Evolutionary conservation across 2,888 invertebrate species (phyloP).

Genomic region (Folsomia manolachei): DNA sequence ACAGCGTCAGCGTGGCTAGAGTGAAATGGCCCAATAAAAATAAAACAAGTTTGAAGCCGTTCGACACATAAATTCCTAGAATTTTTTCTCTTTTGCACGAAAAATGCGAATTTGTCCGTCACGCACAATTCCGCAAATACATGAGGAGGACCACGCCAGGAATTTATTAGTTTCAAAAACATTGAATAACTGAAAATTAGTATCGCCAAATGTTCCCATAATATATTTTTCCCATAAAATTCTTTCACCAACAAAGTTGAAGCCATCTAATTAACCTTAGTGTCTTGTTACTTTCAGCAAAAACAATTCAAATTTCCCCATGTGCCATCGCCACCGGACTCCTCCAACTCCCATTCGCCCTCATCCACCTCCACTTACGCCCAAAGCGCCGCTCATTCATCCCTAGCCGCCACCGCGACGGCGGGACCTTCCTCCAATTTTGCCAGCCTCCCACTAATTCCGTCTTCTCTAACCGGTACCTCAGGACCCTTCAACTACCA

Average conservation of each 20-base stretch:
- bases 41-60: conserved; percentile 21
- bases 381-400: not conserved
- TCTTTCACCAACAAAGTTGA: too few species aligned
- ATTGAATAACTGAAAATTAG: too few species aligned
- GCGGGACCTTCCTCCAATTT: conserved; percentile 20
- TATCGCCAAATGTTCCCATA: too few species aligned
- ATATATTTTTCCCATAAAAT: too few species aligned
- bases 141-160: not conserved
- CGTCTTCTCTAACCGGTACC: conserved; percentile 15
- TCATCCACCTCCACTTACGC: conserved; percentile 18
- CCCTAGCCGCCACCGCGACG: conserved; percentile 4
- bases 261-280: not conserved
- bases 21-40: conserved; percentile 25
- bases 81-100: conserved; percentile 5
- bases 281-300: conserved; percentile 18
- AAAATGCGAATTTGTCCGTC: not conserved
- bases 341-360: conserved; percentile 38
- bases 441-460: conserved; percentile 28
- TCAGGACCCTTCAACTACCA: conserved; percentile 18
- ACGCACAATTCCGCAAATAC: too few species aligned
- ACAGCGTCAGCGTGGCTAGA: not conserved
- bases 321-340: conserved; percentile 49
- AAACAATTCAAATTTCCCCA: conserved; percentile 49
- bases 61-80: conserved; percentile 11
- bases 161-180: too few species aligned